These are phyloP conservation scores for Girardinichthys multiradiatus DNA, from an alignment of 2,113 vertebrate genomes.

Conservation along the genomic window DNA sequence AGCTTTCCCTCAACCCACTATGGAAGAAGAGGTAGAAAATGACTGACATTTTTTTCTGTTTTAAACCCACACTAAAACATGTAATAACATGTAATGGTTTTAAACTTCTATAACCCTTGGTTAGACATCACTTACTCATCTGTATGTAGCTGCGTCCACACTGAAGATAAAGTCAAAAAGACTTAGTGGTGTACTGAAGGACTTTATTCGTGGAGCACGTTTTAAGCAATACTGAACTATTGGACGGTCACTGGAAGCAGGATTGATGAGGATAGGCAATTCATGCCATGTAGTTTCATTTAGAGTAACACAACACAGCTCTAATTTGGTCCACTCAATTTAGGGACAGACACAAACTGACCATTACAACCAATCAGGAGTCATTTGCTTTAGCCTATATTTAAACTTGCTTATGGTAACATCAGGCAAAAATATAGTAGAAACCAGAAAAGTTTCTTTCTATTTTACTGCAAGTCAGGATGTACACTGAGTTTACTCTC, in stretches of 20 bases:
- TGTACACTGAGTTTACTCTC: constrained; percentile 3
- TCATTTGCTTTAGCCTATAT: neutral
- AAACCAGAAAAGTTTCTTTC: neutral
- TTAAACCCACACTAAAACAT: neutral
- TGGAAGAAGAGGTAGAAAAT: no score
- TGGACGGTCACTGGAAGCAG: neutral
- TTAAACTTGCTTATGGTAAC: constrained; percentile 12
- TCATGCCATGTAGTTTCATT: constrained; percentile 4
- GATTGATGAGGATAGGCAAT: constrained; percentile 18
- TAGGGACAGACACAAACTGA: constrained; percentile 30
- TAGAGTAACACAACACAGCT: constrained; percentile 22
- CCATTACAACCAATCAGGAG: constrained; percentile 28
- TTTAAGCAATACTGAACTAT: neutral
- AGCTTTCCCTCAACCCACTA: no score
- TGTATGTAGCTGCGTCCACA: no score
- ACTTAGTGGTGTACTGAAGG: neutral
- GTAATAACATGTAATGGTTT: neutral
- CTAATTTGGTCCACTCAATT: constrained; percentile 42
- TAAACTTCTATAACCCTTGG: neutral
- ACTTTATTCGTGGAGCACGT: neutral
- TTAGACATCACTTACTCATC: no score
- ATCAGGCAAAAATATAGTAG: neutral
- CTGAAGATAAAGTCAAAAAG: no score
- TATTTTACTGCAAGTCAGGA: constrained; percentile 13
- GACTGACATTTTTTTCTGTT: no score